Base-by-base conservation (phyloP, 2,888 invertebrate species). In the Stenoptilia bipunctidactyla region DNA sequence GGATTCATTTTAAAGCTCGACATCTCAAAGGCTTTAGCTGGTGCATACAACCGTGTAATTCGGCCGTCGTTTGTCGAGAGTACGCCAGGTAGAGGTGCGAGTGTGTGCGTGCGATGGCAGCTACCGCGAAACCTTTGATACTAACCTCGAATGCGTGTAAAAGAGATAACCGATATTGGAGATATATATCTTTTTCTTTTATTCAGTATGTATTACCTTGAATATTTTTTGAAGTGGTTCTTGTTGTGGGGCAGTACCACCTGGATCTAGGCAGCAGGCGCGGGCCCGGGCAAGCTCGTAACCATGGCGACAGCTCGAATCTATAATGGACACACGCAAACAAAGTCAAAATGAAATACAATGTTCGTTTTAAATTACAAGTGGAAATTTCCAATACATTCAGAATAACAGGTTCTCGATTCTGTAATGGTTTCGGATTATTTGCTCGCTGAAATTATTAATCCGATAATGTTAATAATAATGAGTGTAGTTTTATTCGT, bases 291-390 rank as follows among this genome's bases (percentile, higher is more conserved):
- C 66, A 61, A 20, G 20, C 20, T 50, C 64, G 75, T 77, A 58
- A 61, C 59, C 66, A 75, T 74, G 59, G 63, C 58, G 62, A 76
- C 75, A 62, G 58, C 63, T 62, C 55, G 63, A 57, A 60, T 65
- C 60, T 61, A 60, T 67, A 66, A 65, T 61, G 61, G 55, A 58
- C 48, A 53, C 43, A 51, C 52, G 48, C 56, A 63, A 66, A 66
- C 64, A 64, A 59, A 61, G 64, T 53, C 51, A 55, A 59, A 15
- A 15, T n/a, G 34, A 34, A 2, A 34, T 13, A 34, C 34, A 34
- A 12, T 13, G 9, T 8, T 5, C 12, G 4, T n/a, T 13, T 13
- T 13, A 8, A 34, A 34, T 34, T 13, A 34, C 34, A 15, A 34
- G 15, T 9, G 15, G 34, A 34, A 34, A 3, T 30, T 30, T 30